These are phyloP conservation scores for Anodontia alba DNA, from an alignment of 2,888 invertebrate genomes.

Conservation along the genomic window DNA sequence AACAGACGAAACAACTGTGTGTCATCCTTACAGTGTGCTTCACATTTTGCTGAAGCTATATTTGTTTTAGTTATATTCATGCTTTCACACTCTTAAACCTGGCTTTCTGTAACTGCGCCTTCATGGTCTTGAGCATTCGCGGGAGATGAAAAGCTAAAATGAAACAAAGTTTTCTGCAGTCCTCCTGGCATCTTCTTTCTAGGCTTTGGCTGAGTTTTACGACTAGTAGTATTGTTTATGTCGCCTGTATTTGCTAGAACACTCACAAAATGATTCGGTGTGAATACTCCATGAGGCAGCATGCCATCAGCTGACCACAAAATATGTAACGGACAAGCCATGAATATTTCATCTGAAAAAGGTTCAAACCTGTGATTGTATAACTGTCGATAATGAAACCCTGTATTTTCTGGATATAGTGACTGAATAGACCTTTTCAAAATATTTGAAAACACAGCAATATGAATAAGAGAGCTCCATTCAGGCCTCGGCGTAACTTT, in stretches of 20 bases:
- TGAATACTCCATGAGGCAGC: not conserved
- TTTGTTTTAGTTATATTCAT: too few relatives aligned
- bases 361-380: not conserved
- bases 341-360: not conserved
- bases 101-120: not conserved
- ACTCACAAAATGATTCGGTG: not conserved
- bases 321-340: not conserved
- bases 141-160: not conserved
- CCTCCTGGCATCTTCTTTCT: not conserved
- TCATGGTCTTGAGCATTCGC: not conserved
- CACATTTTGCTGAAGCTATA: too few relatives aligned
- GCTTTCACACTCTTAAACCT: not conserved
- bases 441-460: not conserved
- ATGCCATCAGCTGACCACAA: not conserved
- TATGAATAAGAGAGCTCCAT: not conserved
- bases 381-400: not conserved
- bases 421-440: not conserved
- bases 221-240: not conserved
- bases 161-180: not conserved
- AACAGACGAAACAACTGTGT: not conserved
- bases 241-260: not conserved
- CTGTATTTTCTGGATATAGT: slow-evolving; percentile 5
- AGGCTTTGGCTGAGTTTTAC: not conserved
- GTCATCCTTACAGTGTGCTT: not conserved
- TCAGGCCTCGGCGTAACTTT: not conserved